These are phyloP conservation scores for Platycheirus rosarum DNA, from an alignment of 2,888 invertebrate genomes.

Conservation along the genomic window DNA sequence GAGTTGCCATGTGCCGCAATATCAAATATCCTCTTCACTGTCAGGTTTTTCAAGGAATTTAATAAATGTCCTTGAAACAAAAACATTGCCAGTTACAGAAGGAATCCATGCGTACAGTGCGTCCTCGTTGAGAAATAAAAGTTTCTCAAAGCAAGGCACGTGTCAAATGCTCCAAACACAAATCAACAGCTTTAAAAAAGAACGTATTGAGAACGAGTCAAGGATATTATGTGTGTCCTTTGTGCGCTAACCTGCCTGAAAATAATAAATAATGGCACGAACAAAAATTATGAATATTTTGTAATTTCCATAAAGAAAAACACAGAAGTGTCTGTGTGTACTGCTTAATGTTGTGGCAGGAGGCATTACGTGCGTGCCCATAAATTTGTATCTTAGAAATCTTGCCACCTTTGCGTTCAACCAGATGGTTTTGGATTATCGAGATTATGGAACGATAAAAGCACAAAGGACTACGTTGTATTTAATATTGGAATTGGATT, in stretches of 20 bases:
- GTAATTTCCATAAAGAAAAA: slow-evolving; percentile 1
- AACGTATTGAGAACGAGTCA: not conserved
- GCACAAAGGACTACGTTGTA: slow-evolving; percentile 32
- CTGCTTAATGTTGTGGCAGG: not conserved
- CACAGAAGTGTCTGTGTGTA: not conserved
- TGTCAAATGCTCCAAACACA: slow-evolving; percentile 14
- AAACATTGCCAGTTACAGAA: no score
- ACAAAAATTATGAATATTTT: slow-evolving; percentile 39
- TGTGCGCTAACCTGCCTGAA: not conserved
- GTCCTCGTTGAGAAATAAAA: no score
- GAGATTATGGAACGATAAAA: slow-evolving; percentile 15
- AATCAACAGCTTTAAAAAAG: not conserved
- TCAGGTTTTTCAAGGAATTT: no score
- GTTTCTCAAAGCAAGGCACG: slow-evolving; percentile 10
- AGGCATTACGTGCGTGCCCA: slow-evolving; percentile 16
- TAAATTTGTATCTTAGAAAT: slow-evolving; percentile 13
- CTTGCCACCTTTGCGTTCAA: not conserved
- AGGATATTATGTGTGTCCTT: not conserved
- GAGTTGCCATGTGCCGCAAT: no score
- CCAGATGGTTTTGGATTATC: not conserved
- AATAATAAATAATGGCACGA: slow-evolving; percentile 4
- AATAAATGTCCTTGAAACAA: no score
- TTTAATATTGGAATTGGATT: slow-evolving; percentile 36
- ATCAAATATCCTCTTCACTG: no score
- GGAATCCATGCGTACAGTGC: no score